Percentiles rank a stretch among this genome's conserved stretches.
Evolutionary conservation across 2,797 vertebrate genomes (phyloP).

Genomic region (Parauchenoglanis ngamensis): DNA sequence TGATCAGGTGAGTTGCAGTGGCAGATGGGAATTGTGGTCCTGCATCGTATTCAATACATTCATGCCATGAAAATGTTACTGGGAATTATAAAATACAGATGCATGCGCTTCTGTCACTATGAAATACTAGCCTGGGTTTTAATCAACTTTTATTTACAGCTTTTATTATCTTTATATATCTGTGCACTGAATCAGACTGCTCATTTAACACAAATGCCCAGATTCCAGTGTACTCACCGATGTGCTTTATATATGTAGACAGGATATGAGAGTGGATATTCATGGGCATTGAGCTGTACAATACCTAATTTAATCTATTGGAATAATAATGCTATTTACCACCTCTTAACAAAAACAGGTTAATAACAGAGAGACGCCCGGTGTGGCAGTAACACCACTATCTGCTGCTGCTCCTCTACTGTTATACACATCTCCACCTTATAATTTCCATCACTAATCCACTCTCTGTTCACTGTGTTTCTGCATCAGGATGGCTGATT

Average conservation of each 20-base stretch:
- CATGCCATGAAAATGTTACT: background rate
- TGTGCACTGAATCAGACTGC: background rate
- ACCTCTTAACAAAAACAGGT: background rate
- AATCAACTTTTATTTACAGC: constrained; percentile 2
- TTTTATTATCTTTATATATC: background rate
- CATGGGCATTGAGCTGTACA: background rate
- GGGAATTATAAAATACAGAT: background rate
- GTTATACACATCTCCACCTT: background rate
- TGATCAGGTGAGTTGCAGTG: too few relatives aligned
- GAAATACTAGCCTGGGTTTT: constrained; percentile 1
- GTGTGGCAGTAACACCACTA: background rate
- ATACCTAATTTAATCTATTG: background rate
- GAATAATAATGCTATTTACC: background rate
- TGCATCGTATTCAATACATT: too few relatives aligned
- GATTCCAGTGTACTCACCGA: background rate
- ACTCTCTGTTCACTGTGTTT: background rate
- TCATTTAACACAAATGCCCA: background rate
- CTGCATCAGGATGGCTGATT: background rate
- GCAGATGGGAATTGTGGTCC: too few relatives aligned
- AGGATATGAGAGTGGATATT: background rate
- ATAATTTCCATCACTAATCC: constrained; percentile 10
- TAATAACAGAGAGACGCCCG: background rate
- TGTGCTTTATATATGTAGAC: too few relatives aligned
- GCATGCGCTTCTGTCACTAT: background rate
- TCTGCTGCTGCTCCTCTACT: background rate